Conservation (phyloP, 2,888 invertebrate genomes). For the Augochlorella aurata region DNA sequence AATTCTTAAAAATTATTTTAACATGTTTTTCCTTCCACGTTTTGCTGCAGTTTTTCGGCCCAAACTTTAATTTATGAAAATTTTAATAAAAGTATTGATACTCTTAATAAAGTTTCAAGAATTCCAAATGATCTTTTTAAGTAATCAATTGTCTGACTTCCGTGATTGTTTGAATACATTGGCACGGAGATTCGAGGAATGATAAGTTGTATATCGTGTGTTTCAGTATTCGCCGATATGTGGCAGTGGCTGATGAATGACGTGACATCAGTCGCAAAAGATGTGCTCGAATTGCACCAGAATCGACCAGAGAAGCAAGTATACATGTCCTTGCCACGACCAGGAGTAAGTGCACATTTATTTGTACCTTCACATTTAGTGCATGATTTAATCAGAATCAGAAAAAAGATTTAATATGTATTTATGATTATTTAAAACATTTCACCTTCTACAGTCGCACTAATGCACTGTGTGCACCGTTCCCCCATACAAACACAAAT, state of each 20-base stretch:
- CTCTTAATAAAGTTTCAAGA: background rate
- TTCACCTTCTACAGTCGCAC: too few species aligned
- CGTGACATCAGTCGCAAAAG: slow-evolving; percentile 94
- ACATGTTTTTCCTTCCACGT: too few species aligned
- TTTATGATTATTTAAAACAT: background rate
- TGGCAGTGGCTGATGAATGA: slow-evolving; percentile 97
- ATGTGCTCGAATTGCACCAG: slow-evolving; percentile 91
- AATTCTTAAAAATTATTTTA: too few species aligned
- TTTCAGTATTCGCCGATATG: slow-evolving; percentile 93
- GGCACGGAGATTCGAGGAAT: background rate
- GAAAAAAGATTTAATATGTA: background rate
- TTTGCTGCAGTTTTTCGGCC: too few species aligned
- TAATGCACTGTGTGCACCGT: too few species aligned
- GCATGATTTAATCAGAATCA: background rate
- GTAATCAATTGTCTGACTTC: background rate
- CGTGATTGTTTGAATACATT: background rate
- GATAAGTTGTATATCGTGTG: background rate
- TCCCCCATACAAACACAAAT: too few species aligned
- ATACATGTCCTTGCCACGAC: slow-evolving; percentile 96
- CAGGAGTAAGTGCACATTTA: slow-evolving; percentile 88
- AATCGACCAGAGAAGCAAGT: slow-evolving; percentile 88
- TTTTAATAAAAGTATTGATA: too few species aligned
- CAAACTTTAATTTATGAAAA: too few species aligned
- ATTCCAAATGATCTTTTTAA: background rate
- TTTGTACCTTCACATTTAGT: background rate